Base-by-base conservation (phyloP, 2,113 vertebrate genomes). In the Toxostoma redivivum region DNA sequence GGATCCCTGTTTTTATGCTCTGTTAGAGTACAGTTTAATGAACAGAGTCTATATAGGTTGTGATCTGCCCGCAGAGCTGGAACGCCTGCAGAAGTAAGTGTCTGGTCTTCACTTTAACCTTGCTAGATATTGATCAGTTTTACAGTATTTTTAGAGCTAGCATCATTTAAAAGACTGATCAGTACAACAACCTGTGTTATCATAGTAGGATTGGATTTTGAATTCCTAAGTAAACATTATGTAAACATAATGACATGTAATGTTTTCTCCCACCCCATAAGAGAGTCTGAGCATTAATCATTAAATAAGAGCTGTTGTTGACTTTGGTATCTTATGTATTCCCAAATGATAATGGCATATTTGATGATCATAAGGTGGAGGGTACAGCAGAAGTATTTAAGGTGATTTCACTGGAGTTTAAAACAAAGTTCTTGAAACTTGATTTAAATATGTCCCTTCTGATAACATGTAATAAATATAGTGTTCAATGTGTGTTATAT, bases 11-110 rank as follows among this genome's bases (percentile, higher is more conserved):
- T 99, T 99, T 44, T 97, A 96, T 78, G 98, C 98, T 3, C 85
- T 99, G 20, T 97, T 99, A 81, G 98, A 99, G 61, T 99, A 99
- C 96, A 98, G 98, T 58, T 94, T 98, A 77, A 95, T 90, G 7
- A 99, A 99, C 2, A 95, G 98, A 19, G 99, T 97, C 6, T 99
- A 99, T 78, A 47, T 98, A 9, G 99, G 99, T 16, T 99, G 99
- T 40, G 97, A 99, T 74, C 97, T 99, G 14, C 99, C 99, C 4
- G 31, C 50, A 0, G 98, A 98, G 40, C 94, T 98, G 47, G 94
- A 98, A 74, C 7, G 14, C 45, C 95, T 97, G 73, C 94, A 94
- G 11, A 57, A 70, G 97, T 98, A 76, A 98, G 97, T 94, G 27
- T n/a, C 62, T 64, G 30, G 4, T 51, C 22, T 87, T 89, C 17